A percentile compares a stretch with the other conserved stretches of the same genome.
Evolutionary conservation across 1,140 invertebrate genomes (phyloP).

Genomic region (Heliconius hewitsoni): DNA sequence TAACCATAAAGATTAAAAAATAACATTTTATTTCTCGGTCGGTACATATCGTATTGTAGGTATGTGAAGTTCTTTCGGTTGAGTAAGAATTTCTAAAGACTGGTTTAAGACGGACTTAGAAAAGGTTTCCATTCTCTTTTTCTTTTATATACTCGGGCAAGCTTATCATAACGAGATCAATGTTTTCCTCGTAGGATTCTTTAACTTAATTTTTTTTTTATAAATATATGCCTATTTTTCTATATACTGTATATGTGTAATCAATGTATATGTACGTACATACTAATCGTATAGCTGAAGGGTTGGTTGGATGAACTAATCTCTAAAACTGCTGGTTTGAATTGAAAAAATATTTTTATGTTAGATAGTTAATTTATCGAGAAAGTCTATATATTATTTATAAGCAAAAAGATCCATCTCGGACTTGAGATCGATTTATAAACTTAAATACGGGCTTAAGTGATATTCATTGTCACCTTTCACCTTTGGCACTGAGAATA

Average conservation of each 20-base stretch:
- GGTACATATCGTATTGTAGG: neutral
- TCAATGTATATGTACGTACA: too few relatives aligned
- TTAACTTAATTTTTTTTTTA: constrained; percentile 7
- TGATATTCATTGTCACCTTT: too few relatives aligned
- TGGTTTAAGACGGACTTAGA: constrained; percentile 11
- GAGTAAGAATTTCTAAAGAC: constrained; percentile 10
- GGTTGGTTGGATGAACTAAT: too few relatives aligned
- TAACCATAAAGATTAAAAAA: too few relatives aligned
- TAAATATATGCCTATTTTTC: neutral
- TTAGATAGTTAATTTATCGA: neutral
- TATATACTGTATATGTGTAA: too few relatives aligned
- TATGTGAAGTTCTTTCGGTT: neutral
- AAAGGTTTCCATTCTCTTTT: constrained; percentile 6
- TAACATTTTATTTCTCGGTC: too few relatives aligned
- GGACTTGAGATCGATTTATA: too few relatives aligned
- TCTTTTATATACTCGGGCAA: constrained; percentile 25
- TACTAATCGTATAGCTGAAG: too few relatives aligned
- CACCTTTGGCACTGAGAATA: too few relatives aligned
- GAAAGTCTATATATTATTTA: neutral
- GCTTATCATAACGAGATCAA: constrained; percentile 32
- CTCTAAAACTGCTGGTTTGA: too few relatives aligned
- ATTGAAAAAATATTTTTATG: too few relatives aligned
- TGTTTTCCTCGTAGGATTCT: constrained; percentile 18
- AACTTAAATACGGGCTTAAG: too few relatives aligned
- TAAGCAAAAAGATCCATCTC: neutral